Evolutionary conservation across 2,113 vertebrate species (phyloP), one percentile per base, ranked within the genome.

Genomic region (Eurystomus gularis): DNA sequence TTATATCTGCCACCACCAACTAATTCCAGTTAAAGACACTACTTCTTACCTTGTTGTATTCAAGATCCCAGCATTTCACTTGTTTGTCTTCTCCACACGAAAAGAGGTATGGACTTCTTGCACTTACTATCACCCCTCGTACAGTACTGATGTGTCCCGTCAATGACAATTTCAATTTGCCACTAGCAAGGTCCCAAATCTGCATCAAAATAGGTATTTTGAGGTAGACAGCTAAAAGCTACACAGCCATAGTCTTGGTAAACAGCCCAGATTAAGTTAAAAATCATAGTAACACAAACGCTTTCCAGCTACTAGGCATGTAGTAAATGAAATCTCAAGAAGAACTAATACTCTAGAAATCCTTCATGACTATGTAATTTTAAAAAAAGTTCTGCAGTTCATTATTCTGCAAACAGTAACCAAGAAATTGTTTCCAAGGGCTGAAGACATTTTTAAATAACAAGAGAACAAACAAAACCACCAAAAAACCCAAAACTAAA

Each of bases 61-160:
- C 99, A 70, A 99, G 98, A 97, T 99, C 99, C 99, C 99, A 99
- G 96, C 99, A 99, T 79, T 99, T 99, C 94, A 99, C 99, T 80
- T 99, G 99, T 81, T 99, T 99, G 97, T 99, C 99, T 95, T 99
- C 99, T 65, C 99, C 99, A 92, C 99, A 99, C 76, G 99, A 99
- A 96, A 99, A 99, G 21, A 99, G 98, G 88, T 99, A 99, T 0
- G 99, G 99, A 95, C 99, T 99, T 70, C 99, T 98, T 3, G 83
- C 97, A 95, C 99, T 99, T 55, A 99, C 99, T 4, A 99, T 99
- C 83, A 99, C 99, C 0, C 99, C 99, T 14, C 99, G 98, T 48
- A 99, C 99, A 3, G 99, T 99, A 54, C 99, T 99, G 93, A 99
- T 99, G 97, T 99, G 99, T 33, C 99, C 99, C 1, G 99, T 99